A percentile compares a stretch with the other conserved stretches of the same genome.
Conservation (phyloP, 2,888 invertebrate species). For the Hecatera dysodea region DNA sequence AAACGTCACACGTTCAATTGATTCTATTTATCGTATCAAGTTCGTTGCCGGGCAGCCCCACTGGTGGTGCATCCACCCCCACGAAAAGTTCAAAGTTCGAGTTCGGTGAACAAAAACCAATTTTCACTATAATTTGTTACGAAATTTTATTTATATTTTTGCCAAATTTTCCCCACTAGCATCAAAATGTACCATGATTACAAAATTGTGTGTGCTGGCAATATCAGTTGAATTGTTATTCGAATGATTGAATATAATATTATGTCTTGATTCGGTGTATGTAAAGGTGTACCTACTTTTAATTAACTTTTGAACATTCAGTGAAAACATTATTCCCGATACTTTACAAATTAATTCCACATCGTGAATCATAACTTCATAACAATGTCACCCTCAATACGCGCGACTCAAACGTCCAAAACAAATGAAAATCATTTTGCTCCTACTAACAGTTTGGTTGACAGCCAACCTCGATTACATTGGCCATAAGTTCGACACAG, state of each 20-base stretch:
- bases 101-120: too few species aligned
- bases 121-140: too few species aligned
- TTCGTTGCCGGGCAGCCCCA: too few species aligned
- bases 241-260: too few species aligned
- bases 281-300: constrained; percentile 2
- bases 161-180: too few species aligned
- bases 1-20: too few species aligned
- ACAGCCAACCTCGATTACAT: constrained; percentile 43
- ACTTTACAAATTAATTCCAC: constrained; percentile 3
- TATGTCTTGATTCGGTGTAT: background rate
- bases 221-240: background rate
- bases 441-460: constrained; percentile 50
- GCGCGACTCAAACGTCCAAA: constrained; percentile 19
- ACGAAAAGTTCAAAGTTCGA: too few species aligned
- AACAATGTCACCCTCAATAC: constrained; percentile 37
- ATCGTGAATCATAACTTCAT: constrained; percentile 33
- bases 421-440: constrained; percentile 45
- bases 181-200: too few species aligned
- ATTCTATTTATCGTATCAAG: too few species aligned
- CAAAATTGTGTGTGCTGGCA: too few species aligned
- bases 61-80: too few species aligned
- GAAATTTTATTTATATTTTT: too few species aligned
- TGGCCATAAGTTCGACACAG: constrained; percentile 47
- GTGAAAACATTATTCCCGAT: constrained; percentile 2
- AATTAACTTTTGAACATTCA: background rate